Evolutionary conservation across 2,797 vertebrate species (phyloP).

Genomic region (Anguilla obscura): DNA sequence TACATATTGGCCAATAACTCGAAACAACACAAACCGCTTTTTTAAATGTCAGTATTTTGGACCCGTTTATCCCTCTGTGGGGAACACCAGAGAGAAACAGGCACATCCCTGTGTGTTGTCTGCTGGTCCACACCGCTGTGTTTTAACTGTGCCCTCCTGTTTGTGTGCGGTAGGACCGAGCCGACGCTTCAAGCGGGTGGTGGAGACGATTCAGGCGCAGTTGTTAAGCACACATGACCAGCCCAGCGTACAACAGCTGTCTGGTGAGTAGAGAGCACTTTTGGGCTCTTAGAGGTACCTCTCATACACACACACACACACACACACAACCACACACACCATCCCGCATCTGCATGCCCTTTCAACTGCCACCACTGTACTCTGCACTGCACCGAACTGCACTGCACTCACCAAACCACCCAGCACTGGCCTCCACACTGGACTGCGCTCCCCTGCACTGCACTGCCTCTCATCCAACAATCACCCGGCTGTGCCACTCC

Average conservation of each 20-base stretch:
- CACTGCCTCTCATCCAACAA: conserved; percentile 29
- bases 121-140: not conserved
- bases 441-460: conserved; percentile 30
- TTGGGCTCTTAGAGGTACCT: not conserved
- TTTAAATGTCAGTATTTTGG: not conserved
- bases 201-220: conserved; percentile 98
- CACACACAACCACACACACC: conserved; percentile 45
- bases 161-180: conserved; percentile 81
- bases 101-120: not conserved
- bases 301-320: conserved; percentile 40
- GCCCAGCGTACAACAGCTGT: conserved; percentile 92
- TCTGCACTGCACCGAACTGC: not conserved
- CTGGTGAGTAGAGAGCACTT: conserved; percentile 80
- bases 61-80: not conserved
- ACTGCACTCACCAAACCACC: not conserved
- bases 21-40: conserved; percentile 32
- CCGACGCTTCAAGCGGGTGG: conserved; percentile 97
- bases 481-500: conserved; percentile 32
- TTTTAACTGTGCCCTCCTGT: not conserved
- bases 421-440: conserved; percentile 31
- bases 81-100: not conserved
- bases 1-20: conserved; percentile 31
- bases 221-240: conserved; percentile 98
- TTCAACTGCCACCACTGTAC: not conserved
- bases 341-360: conserved; percentile 55